These are phyloP conservation scores for Clusia tigrina DNA, from an alignment of 2,888 invertebrate genomes.

Conservation along the genomic window DNA sequence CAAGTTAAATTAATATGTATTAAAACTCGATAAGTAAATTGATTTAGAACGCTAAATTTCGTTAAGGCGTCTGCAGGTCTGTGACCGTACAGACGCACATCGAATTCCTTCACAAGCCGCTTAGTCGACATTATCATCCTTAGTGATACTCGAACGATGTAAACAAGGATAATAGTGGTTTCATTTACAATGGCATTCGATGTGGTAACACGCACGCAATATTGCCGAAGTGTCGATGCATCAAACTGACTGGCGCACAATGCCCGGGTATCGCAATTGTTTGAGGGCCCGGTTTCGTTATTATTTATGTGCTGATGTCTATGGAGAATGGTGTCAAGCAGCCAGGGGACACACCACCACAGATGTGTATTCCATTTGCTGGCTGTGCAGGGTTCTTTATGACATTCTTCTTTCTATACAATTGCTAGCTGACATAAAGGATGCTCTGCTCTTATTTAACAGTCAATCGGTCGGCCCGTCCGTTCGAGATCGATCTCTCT, in stretches of 20 bases:
- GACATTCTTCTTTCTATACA: no score
- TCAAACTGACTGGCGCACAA: neutral
- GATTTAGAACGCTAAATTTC: constrained; percentile 52
- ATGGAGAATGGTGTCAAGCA: constrained; percentile 43
- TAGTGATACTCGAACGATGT: neutral
- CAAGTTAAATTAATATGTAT: constrained; percentile 27
- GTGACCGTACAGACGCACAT: constrained; percentile 17
- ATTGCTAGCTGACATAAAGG: no score
- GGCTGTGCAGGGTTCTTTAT: neutral
- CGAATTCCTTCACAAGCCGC: no score
- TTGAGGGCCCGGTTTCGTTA: constrained; percentile 41
- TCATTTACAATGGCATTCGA: neutral
- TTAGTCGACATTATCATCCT: neutral
- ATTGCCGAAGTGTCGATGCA: neutral
- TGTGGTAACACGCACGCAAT: constrained; percentile 1
- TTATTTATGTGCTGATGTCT: constrained; percentile 50
- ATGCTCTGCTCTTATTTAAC: no score
- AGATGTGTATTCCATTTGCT: constrained; percentile 45
- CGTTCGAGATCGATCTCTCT: constrained; percentile 49
- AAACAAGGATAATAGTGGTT: neutral
- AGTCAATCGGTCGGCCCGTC: no score
- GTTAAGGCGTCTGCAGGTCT: constrained; percentile 52
- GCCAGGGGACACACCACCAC: constrained; percentile 35
- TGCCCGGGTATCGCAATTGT: neutral
- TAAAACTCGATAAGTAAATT: constrained; percentile 51